phyloP scores from a whole-genome alignment of 1,140 invertebrate genomes.

The Bombus difficillimus region DNA sequence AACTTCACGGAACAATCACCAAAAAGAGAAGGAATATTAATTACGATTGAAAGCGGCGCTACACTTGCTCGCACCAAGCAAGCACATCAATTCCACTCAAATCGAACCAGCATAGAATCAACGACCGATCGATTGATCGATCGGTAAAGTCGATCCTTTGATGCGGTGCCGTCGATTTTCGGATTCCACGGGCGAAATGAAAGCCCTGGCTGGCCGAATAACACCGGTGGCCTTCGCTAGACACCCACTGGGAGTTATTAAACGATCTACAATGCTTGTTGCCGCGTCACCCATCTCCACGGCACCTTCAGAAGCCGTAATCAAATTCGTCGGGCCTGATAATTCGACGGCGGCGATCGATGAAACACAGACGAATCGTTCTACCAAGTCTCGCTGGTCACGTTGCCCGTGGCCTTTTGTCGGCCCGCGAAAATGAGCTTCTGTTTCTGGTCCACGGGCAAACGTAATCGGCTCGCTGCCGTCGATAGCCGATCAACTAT shows the following conservation, averaged over 20 bases:
- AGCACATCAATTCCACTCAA: slow-evolving; percentile 30
- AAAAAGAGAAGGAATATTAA: slow-evolving; percentile 7
- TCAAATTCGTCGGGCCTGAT: slow-evolving; percentile 68
- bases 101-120: slow-evolving; percentile 39
- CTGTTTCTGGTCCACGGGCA: slow-evolving; percentile 40
- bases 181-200: slow-evolving; percentile 56
- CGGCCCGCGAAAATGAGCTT: slow-evolving; percentile 31
- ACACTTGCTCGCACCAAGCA: background rate
- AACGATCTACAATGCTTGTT: slow-evolving; percentile 71
- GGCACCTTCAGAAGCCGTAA: slow-evolving; percentile 71
- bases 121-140: slow-evolving; percentile 31
- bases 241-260: slow-evolving; percentile 72
- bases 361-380: slow-evolving; percentile 22
- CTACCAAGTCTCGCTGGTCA: slow-evolving; percentile 16
- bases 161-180: slow-evolving; percentile 54
- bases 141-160: slow-evolving; percentile 46
- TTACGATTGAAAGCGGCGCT: slow-evolving; percentile 15
- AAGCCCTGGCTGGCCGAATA: slow-evolving; percentile 59
- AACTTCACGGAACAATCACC: background rate
- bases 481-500: slow-evolving; percentile 22
- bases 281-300: slow-evolving; percentile 69
- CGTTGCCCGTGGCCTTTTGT: slow-evolving; percentile 17
- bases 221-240: slow-evolving; percentile 70
- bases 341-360: slow-evolving; percentile 53
- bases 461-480: background rate